These are phyloP conservation scores for Caenorhabditis sp. DNA, from an alignment of 2,888 invertebrate genomes.

Conservation along the genomic window DNA sequence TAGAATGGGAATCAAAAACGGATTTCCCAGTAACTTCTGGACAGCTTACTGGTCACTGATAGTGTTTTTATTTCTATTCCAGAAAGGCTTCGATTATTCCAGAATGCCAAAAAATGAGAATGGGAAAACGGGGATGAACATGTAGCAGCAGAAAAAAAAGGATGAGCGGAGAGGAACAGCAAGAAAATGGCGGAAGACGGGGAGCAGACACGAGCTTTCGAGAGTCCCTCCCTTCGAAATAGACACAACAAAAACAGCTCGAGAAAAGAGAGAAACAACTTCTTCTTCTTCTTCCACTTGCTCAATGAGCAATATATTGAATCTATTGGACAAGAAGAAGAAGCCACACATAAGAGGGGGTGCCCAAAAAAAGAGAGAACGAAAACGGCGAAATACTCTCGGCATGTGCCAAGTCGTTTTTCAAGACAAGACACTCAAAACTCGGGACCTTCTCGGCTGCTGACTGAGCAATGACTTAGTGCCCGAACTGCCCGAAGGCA, in stretches of 20 bases:
- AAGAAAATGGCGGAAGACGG: neutral
- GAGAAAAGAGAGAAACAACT: conserved; percentile 38
- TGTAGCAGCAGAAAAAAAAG: too few relatives aligned
- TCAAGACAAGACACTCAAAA: conserved; percentile 45
- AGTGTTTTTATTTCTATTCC: neutral
- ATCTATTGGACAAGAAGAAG: conserved; percentile 38
- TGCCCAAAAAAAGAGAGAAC: conserved; percentile 19
- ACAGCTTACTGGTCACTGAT: conserved; percentile 9
- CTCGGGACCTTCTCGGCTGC: conserved; percentile 37
- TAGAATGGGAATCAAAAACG: conserved; percentile 8
- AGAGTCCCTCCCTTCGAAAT: conserved; percentile 32
- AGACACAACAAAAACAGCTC: conserved; percentile 56
- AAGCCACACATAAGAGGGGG: conserved; percentile 39
- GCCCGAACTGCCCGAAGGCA: conserved; percentile 31
- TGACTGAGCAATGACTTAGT: conserved; percentile 40
- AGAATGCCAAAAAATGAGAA: neutral
- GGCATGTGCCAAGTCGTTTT: conserved; percentile 40
- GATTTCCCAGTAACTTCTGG: neutral
- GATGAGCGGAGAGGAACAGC: neutral
- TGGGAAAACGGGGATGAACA: conserved; percentile 12
- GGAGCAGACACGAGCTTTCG: conserved; percentile 20
- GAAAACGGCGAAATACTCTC: conserved; percentile 16
- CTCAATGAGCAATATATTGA: conserved; percentile 54
- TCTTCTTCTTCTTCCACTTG: conserved; percentile 21
- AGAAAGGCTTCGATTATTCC: neutral